These are phyloP conservation scores for Odontophorus gujanensis DNA, from an alignment of 2,113 vertebrate species.

Conservation along the genomic window DNA sequence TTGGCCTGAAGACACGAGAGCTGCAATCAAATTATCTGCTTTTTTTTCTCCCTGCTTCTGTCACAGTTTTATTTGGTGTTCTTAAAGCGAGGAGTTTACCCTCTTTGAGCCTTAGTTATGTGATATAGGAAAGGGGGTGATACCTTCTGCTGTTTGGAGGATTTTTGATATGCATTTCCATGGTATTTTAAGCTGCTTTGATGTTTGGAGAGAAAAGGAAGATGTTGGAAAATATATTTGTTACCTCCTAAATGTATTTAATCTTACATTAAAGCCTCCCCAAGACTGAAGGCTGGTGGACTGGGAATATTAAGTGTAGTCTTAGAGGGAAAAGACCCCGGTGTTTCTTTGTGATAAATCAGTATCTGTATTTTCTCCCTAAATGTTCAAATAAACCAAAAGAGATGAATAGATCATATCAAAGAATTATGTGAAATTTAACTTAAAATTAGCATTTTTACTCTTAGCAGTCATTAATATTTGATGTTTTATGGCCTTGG, in stretches of 20 bases:
- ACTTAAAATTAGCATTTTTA: background rate
- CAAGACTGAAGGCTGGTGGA: background rate
- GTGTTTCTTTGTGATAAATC: background rate
- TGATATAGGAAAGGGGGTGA: background rate
- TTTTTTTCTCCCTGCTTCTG: background rate
- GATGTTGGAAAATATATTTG: background rate
- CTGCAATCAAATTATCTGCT: background rate
- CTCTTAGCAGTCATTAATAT: background rate
- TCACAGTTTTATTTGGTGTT: background rate
- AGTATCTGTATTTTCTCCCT: background rate
- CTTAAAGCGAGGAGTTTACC: background rate
- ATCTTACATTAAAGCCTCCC: background rate
- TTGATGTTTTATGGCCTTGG: background rate
- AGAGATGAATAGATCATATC: background rate
- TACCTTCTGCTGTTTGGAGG: background rate
- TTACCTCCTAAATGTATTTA: background rate
- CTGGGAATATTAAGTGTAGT: background rate
- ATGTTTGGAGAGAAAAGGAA: slow-evolving; percentile 1
- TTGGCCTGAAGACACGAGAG: background rate
- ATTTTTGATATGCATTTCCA: background rate
- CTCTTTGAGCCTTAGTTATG: background rate
- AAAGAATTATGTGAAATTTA: background rate
- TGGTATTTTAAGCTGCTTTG: slow-evolving; percentile 6
- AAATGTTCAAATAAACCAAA: background rate
- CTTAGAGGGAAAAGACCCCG: background rate